Evolutionary conservation across 2,113 vertebrate species (phyloP).

Genomic region (Xyrauchen texanus): DNA sequence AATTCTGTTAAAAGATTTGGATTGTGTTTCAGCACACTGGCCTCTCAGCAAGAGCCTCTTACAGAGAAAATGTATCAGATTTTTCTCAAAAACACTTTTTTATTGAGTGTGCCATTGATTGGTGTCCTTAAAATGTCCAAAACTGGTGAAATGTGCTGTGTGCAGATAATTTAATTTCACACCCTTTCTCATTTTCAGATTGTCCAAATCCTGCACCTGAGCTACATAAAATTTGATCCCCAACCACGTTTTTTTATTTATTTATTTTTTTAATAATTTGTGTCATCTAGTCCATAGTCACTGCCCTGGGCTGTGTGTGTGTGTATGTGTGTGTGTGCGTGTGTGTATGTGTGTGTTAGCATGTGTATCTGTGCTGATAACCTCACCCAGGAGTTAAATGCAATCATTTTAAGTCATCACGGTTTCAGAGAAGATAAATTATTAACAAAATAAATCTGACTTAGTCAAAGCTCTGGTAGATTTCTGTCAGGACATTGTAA

Average conservation of each 20-base stretch:
- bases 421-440: constrained; percentile 17
- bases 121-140: background rate
- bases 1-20: constrained; percentile 48
- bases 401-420: constrained; percentile 31
- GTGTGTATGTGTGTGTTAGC: background rate
- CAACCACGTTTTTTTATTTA: background rate
- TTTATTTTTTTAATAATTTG: background rate
- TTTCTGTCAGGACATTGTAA: constrained; percentile 21
- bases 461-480: constrained; percentile 10
- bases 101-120: background rate
- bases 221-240: constrained; percentile 10
- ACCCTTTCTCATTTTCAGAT: constrained; percentile 32
- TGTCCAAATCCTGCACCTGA: constrained; percentile 33
- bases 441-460: constrained; percentile 15
- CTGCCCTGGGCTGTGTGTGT: background rate
- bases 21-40: constrained; percentile 44
- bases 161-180: background rate
- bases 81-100: background rate
- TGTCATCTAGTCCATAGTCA: background rate
- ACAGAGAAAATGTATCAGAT: background rate
- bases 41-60: background rate
- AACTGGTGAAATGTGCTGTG: no score
- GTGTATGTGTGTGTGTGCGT: no score
- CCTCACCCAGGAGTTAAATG: constrained; percentile 9
- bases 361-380: background rate